Conservation (phyloP, 2,888 invertebrate species). For the Gerosis bhagava region DNA sequence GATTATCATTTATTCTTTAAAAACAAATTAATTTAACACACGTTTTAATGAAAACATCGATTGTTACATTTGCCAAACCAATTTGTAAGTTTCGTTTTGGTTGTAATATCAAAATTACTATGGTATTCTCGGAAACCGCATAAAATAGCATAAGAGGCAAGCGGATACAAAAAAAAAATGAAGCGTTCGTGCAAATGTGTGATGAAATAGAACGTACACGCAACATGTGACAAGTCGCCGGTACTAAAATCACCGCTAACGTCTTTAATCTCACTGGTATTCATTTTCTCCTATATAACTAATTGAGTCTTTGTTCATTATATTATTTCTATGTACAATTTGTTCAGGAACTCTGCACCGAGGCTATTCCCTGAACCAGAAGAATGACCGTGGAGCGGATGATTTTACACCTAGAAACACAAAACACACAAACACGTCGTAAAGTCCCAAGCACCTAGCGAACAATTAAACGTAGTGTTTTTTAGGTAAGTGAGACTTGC, state of each 20-base stretch:
- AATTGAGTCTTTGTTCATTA: constrained; percentile 81
- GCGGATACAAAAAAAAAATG: constrained; percentile 35
- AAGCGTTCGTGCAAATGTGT: constrained; percentile 59
- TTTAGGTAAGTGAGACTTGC: constrained; percentile 14
- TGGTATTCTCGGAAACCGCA: too few relatives aligned
- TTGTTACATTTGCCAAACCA: too few relatives aligned
- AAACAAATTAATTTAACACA: too few relatives aligned
- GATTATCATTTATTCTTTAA: too few relatives aligned
- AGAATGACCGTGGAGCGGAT: constrained; percentile 81
- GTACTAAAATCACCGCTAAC: constrained; percentile 79
- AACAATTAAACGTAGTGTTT: too few relatives aligned
- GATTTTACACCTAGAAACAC: constrained; percentile 80
- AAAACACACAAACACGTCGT: constrained; percentile 73
- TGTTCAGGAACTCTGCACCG: constrained; percentile 70
- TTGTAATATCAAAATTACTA: too few relatives aligned
- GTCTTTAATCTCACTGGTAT: constrained; percentile 80
- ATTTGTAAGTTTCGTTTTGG: too few relatives aligned
- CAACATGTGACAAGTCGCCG: constrained; percentile 70
- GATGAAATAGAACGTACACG: constrained; percentile 71
- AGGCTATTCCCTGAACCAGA: constrained; percentile 81
- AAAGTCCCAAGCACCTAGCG: constrained; percentile 62
- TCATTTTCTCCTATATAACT: constrained; percentile 72
- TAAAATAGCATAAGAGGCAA: too few relatives aligned
- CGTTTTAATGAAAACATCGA: too few relatives aligned
- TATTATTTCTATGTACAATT: constrained; percentile 70